phyloP scores from a whole-genome alignment of 2,797 vertebrate genomes.

The Neosilurus hyrtlii region DNA sequence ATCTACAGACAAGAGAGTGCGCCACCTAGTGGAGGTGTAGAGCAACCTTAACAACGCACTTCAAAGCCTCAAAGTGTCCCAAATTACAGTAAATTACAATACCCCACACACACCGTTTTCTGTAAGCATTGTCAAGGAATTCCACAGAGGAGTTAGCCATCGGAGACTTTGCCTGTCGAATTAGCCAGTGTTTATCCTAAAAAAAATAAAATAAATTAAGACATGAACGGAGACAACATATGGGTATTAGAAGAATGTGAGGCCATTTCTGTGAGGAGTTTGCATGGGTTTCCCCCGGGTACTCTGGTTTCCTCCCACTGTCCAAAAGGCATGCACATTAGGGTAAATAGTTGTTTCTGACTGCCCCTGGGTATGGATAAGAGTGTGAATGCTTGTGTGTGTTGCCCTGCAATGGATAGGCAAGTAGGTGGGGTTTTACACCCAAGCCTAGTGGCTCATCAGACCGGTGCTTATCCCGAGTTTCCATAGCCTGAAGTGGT shows the following conservation, averaged over 20 bases:
- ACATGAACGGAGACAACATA: neutral
- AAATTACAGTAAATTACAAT: neutral
- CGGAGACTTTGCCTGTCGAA: conserved; percentile 94
- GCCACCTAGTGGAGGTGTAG: conserved; percentile 76
- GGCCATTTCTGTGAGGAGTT: too few species aligned
- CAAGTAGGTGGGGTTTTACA: too few species aligned
- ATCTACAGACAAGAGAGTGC: conserved; percentile 93
- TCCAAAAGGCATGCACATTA: too few species aligned
- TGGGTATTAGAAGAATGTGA: neutral
- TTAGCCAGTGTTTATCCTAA: conserved; percentile 98
- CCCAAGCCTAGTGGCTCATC: too few species aligned
- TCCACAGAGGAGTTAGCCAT: conserved; percentile 93
- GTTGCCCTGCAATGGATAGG: too few species aligned
- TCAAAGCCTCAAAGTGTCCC: neutral
- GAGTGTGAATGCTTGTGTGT: too few species aligned
- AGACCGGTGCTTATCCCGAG: too few species aligned
- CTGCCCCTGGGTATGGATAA: too few species aligned
- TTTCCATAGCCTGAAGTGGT: too few species aligned
- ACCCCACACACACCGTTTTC: conserved; percentile 79
- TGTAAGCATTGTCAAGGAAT: conserved; percentile 89
- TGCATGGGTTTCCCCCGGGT: too few species aligned
- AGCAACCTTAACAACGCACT: neutral
- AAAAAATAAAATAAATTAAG: neutral
- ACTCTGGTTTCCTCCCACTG: too few species aligned
- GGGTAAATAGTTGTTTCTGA: too few species aligned